These are phyloP conservation scores for Eurytoma californica DNA, from an alignment of 2,888 invertebrate genomes.

Conservation along the genomic window DNA sequence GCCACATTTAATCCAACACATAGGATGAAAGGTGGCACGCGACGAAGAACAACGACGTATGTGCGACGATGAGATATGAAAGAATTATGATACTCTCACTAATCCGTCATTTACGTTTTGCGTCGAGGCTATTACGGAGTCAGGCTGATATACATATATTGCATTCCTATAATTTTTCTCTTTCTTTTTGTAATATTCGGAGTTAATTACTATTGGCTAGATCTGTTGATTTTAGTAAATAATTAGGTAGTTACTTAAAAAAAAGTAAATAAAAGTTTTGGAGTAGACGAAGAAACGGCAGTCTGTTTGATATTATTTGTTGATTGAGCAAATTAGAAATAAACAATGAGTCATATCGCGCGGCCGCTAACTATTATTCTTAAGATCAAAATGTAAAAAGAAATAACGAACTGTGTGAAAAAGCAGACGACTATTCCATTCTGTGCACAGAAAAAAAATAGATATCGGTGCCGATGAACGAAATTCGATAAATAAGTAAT, in stretches of 20 bases:
- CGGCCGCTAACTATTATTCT: constrained; percentile 17
- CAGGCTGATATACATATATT: constrained; percentile 35
- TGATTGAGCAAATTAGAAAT: constrained; percentile 15
- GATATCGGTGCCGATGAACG: constrained; percentile 40
- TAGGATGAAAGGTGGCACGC: constrained; percentile 20
- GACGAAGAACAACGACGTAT: constrained; percentile 2
- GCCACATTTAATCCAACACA: neutral
- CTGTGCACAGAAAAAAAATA: neutral
- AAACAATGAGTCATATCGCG: constrained; percentile 24
- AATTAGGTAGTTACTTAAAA: constrained; percentile 31
- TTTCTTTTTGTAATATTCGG: constrained; percentile 3
- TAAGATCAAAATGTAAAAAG: neutral
- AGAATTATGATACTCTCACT: constrained; percentile 36
- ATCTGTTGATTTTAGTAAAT: constrained; percentile 27
- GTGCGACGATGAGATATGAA: neutral
- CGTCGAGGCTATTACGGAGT: constrained; percentile 6
- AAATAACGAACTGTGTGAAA: constrained; percentile 7
- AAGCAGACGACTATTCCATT: constrained; percentile 9
- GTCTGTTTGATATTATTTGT: constrained; percentile 9
- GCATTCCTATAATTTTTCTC: constrained; percentile 39
- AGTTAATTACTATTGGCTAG: constrained; percentile 27
- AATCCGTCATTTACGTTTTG: constrained; percentile 41
- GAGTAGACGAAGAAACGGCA: constrained; percentile 17
- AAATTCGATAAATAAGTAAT: constrained; percentile 55
- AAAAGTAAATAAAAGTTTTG: constrained; percentile 15